These are phyloP conservation scores for Rallus limicola DNA, from an alignment of 2,113 vertebrate species.

Conservation along the genomic window DNA sequence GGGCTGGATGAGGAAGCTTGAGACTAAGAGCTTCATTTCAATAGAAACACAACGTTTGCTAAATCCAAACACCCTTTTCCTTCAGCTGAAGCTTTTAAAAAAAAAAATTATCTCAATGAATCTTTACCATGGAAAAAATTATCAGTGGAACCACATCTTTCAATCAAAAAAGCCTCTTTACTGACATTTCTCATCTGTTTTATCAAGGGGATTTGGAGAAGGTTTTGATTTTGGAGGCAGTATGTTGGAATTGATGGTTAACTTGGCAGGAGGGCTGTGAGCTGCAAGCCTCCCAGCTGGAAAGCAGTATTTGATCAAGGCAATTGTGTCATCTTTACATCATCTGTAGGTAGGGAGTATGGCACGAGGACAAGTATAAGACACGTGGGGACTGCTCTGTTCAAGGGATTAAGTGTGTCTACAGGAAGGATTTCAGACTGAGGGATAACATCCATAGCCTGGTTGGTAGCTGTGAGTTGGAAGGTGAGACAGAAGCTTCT, in stretches of 20 bases:
- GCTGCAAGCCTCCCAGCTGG: not conserved
- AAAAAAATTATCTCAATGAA: not conserved
- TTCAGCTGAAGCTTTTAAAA: not conserved
- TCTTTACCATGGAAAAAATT: not conserved
- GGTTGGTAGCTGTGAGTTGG: not conserved
- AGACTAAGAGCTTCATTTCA: not conserved
- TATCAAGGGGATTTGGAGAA: not conserved
- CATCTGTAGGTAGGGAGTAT: not conserved
- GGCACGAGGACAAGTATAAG: not conserved
- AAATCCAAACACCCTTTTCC: not conserved
- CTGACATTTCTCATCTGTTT: not conserved
- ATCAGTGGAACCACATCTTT: not conserved
- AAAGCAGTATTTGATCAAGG: not conserved
- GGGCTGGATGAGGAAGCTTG: not conserved
- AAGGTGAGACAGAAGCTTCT: not conserved
- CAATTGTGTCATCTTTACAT: not conserved
- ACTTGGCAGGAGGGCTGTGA: not conserved
- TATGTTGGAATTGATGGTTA: not conserved
- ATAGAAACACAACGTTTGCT: not conserved
- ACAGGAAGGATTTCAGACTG: not conserved
- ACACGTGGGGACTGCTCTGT: not conserved
- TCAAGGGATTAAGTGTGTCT: not conserved
- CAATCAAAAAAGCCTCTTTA: not conserved
- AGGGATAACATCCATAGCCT: fast-evolving
- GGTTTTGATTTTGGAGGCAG: not conserved